A percentile compares a stretch with the other conserved stretches of the same genome.
These are phyloP conservation scores for Disparrhopalites patrizii DNA, from an alignment of 2,888 invertebrate genomes.

Conservation along the genomic window DNA sequence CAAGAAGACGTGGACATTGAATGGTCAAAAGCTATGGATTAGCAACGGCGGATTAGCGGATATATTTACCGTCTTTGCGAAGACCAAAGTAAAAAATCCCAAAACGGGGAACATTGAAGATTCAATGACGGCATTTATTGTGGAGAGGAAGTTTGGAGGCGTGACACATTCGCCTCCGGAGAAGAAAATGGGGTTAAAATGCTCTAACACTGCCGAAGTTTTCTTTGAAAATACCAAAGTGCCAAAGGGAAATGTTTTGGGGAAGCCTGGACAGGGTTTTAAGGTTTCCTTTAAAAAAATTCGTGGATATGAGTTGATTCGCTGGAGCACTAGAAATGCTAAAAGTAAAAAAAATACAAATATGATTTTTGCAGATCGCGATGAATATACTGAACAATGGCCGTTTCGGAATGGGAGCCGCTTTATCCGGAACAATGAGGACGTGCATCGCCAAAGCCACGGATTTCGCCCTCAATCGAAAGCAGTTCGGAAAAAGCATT, in stretches of 20 bases:
- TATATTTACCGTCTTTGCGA: conserved; percentile 96
- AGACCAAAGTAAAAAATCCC: conserved; percentile 70
- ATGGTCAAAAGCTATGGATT: conserved; percentile 99
- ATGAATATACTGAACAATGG: conserved; percentile 99
- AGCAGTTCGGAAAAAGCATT: conserved; percentile 84
- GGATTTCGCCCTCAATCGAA: conserved; percentile 82
- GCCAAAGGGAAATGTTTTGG: conserved; percentile 83
- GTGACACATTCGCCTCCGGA: conserved; percentile 90
- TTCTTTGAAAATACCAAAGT: conserved; percentile 91
- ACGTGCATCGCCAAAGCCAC: conserved; percentile 80
- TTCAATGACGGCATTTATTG: conserved; percentile 91
- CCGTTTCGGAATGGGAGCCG: conserved; percentile 95
- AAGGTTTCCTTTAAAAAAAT: too few relatives aligned
- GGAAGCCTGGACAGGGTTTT: conserved; percentile 84
- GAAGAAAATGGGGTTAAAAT: conserved; percentile 99
- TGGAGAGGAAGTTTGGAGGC: conserved; percentile 90
- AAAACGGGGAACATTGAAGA: conserved; percentile 62
- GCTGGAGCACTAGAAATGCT: too few relatives aligned
- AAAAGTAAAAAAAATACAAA: too few relatives aligned
- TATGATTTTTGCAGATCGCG: conserved; percentile 64
- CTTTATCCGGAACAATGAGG: conserved; percentile 81
- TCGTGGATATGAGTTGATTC: too few relatives aligned
- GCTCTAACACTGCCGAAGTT: conserved; percentile 90
- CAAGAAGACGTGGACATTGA: conserved; percentile 85
- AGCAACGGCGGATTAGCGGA: conserved; percentile 95